Conservation (phyloP, 1,140 invertebrate genomes). For the Cyphomyrmex costatus region DNA sequence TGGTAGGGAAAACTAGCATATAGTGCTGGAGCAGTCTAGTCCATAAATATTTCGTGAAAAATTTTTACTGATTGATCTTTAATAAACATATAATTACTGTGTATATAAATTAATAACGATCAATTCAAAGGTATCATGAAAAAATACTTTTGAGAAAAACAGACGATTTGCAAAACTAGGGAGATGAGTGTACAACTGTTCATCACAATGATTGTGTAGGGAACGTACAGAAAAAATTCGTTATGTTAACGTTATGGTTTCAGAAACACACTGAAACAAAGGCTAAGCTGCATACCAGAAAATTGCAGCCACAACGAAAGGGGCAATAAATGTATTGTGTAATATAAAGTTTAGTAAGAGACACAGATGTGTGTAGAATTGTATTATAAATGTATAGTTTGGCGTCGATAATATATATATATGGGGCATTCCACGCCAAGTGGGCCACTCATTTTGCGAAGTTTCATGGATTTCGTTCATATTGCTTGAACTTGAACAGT, state of each 20-base stretch:
- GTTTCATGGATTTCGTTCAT: no score
- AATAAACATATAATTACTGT: neutral
- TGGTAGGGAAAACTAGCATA: neutral
- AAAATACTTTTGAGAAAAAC: constrained; percentile 15
- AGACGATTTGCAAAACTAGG: constrained; percentile 68
- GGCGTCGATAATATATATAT: constrained; percentile 50
- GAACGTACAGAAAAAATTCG: constrained; percentile 30
- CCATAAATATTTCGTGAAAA: neutral
- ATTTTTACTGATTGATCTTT: neutral
- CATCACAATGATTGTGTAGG: constrained; percentile 22
- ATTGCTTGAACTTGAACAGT: no score
- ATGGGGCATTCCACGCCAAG: no score
- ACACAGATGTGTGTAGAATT: constrained; percentile 63
- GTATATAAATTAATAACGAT: neutral
- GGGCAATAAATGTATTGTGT: constrained; percentile 52
- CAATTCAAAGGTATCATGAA: constrained; percentile 16
- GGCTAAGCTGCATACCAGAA: constrained; percentile 75
- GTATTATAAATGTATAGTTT: constrained; percentile 69
- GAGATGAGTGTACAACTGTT: constrained; percentile 42
- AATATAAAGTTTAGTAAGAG: constrained; percentile 41
- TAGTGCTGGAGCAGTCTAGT: constrained; percentile 14
- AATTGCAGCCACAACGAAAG: constrained; percentile 75
- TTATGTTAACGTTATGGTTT: constrained; percentile 73
- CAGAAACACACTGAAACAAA: constrained; percentile 63
- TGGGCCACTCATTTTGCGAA: no score